Percentiles rank a stretch among this genome's conserved stretches.
Conservation (phyloP, 2,797 vertebrate species). For the Florisuga fusca region DNA sequence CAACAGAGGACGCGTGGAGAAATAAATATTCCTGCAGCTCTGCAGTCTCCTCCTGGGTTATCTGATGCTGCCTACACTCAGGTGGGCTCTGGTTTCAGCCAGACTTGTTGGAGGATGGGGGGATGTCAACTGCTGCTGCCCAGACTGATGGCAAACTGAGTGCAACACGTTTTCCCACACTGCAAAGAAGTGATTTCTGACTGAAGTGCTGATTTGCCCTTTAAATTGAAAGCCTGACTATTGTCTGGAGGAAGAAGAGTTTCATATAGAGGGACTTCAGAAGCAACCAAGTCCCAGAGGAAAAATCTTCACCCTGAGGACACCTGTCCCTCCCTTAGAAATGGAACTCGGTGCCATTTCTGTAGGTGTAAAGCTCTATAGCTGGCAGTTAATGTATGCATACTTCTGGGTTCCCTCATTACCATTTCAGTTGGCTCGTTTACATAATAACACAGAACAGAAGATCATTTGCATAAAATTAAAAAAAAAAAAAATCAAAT, state of each 20-base stretch:
- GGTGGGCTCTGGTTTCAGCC: accelerated
- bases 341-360: not conserved
- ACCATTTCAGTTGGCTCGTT: constrained; percentile 69
- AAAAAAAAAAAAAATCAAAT: not conserved
- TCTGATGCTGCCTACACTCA: not conserved
- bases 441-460: constrained; percentile 69
- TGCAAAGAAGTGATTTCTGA: not conserved
- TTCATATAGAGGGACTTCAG: not conserved
- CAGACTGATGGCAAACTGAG: accelerated
- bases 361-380: constrained; percentile 42
- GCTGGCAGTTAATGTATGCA: constrained; percentile 60
- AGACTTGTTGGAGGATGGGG: accelerated
- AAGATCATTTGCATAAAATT: constrained; percentile 74
- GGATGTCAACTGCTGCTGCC: not conserved
- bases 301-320: not conserved
- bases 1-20: accelerated
- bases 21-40: not conserved
- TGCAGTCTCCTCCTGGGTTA: accelerated
- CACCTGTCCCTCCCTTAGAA: constrained; percentile 39
- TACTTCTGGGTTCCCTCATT: constrained; percentile 58
- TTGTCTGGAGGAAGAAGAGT: not conserved
- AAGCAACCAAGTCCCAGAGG: not conserved
- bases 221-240: accelerated
- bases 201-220: not conserved
- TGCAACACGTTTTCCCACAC: not conserved